These are phyloP conservation scores for Drosophila melanica DNA, from an alignment of 1,140 invertebrate species.

Conservation along the genomic window DNA sequence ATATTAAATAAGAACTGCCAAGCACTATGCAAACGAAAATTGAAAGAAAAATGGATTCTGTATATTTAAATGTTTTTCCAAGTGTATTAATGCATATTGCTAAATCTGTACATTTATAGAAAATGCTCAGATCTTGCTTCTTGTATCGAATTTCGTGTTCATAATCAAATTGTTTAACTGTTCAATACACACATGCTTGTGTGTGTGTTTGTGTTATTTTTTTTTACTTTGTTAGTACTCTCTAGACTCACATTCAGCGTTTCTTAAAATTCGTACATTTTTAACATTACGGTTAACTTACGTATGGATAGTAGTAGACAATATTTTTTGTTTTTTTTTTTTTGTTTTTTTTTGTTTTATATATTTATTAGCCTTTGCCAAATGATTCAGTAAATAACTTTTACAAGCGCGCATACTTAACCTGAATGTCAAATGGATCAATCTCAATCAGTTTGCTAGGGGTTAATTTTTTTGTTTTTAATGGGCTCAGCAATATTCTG, in stretches of 20 bases:
- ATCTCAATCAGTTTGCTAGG: constrained; percentile 13
- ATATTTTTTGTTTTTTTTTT: no score
- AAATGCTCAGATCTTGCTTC: constrained; percentile 34
- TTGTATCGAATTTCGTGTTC: constrained; percentile 18
- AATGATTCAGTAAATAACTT: constrained; percentile 19
- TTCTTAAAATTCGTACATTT: constrained; percentile 81
- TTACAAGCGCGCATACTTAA: constrained; percentile 22
- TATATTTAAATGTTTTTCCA: constrained; percentile 26
- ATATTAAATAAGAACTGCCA: constrained; percentile 33
- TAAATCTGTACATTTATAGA: constrained; percentile 61
- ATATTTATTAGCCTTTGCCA: constrained; percentile 20
- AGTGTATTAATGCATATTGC: constrained; percentile 45
- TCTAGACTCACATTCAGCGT: constrained; percentile 81
- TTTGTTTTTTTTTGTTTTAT: no score
- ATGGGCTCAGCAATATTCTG: constrained; percentile 24
- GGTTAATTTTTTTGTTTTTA: not conserved
- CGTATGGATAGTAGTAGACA: constrained; percentile 52
- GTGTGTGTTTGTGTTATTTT: constrained; percentile 42
- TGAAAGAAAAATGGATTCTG: constrained; percentile 56
- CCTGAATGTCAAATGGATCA: constrained; percentile 18
- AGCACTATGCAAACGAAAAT: constrained; percentile 65
- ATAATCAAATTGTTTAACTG: constrained; percentile 42
- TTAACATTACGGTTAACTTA: constrained; percentile 70
- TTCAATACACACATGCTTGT: constrained; percentile 57
- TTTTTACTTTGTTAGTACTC: constrained; percentile 52